Evolutionary conservation across 2,797 vertebrate genomes (phyloP).

Genomic region (Pyrocephalus nanus): DNA sequence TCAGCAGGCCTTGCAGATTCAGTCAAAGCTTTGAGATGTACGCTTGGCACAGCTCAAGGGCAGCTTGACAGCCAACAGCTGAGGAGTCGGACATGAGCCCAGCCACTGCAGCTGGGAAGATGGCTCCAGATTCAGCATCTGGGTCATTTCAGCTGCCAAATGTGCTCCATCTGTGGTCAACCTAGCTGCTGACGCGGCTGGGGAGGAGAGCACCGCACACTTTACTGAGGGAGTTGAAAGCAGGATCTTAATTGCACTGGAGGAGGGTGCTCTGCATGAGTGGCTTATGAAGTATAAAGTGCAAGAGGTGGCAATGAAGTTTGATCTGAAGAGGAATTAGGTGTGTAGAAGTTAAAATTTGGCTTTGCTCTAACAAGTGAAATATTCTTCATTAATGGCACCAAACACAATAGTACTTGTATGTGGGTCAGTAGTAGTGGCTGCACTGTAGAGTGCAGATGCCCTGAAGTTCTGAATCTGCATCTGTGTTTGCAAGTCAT

Average conservation of each 20-base stretch:
- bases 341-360: not conserved
- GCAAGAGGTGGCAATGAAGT: not conserved
- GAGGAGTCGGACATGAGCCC: not conserved
- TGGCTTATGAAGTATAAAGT: not conserved
- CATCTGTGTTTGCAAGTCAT: not conserved
- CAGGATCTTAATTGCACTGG: not conserved
- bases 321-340: not conserved
- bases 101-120: constrained; percentile 38
- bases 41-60: not conserved
- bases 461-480: not conserved
- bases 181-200: not conserved
- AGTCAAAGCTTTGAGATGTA: constrained; percentile 8
- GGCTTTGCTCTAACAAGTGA: not conserved
- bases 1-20: constrained; percentile 16
- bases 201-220: not conserved
- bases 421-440: not conserved
- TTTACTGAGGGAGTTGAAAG: not conserved
- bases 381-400: not conserved
- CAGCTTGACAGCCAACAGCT: constrained; percentile 38
- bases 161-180: not conserved
- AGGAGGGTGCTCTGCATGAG: not conserved
- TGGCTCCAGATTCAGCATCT: constrained; percentile 52
- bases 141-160: constrained; percentile 37
- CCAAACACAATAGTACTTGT: not conserved
- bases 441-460: not conserved